Evolutionary conservation across 1,140 invertebrate genomes (phyloP), one percentile per base, ranked within the genome.

Genomic region (Chionoecetes opilio): DNA sequence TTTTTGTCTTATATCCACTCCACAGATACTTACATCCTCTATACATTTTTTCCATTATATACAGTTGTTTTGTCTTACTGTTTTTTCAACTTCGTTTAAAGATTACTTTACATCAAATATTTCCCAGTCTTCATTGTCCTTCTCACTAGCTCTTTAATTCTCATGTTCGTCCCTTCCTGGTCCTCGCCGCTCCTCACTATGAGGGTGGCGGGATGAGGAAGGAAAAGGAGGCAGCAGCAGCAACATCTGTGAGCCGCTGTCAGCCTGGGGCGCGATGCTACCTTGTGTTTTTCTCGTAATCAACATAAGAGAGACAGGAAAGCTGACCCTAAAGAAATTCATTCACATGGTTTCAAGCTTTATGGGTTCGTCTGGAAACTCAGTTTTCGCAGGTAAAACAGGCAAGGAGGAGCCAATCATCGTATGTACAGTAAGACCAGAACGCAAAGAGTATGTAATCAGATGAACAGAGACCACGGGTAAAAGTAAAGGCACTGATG

Each of bases 331-430:
- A n/a, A 75, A 53, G 21, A 53, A 53, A 75, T 26, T 11, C 63
- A 75, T 75, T 75, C 21, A 75, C 63, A 26, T 75, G 63, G 63
- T 75, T 75, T n/a, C 63, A 5, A n/a, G 63, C 63, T n/a, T 26
- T 26, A 17, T 6, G n/a, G 1, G 63, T 75, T 75, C n/a, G 21
- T 75, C 14, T n/a, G n/a, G 11, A 26, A 1, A 75, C 11, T 75
- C 63, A 75, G 63, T 75, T n/a, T 75, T 17, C 63, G n/a, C 46
- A 91, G 34, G 89, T 91, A 75, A n/a, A 91, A 75, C 34, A 63
- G n/a, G n/a, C 32, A 17, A 17, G 8, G 29, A 75, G 8, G 31
- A 34, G 89, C 46, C 89, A 91, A 34, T 75, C 89, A 35, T 91
- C 89, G n/a, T 34, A 75, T 53, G n/a, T 34, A 75, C 32, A 32